Conservation (phyloP, 1,140 invertebrate species). For the Leguminivora glycinivorella region DNA sequence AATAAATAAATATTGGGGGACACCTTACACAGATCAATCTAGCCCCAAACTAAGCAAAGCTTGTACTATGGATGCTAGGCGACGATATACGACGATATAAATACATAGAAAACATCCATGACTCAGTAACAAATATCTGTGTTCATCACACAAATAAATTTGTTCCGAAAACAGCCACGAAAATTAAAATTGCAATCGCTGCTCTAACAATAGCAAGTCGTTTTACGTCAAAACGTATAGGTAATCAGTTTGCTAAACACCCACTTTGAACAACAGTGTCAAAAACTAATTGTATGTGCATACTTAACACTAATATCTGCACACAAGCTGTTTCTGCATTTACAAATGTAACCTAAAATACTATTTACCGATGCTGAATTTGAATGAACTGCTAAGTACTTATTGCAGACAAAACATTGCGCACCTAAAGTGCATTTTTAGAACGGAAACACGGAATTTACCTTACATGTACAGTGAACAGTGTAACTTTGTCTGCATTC, state of each 20-base stretch:
- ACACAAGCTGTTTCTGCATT: constrained; percentile 3
- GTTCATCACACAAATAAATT: too few species aligned
- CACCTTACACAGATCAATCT: too few species aligned
- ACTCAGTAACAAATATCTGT: too few species aligned
- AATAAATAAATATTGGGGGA: too few species aligned
- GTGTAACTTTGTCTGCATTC: not conserved
- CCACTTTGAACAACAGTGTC: constrained; percentile 4
- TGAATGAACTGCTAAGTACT: constrained; percentile 9
- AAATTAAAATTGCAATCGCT: constrained; percentile 13
- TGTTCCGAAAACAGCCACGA: not conserved
- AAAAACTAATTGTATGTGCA: constrained; percentile 21
- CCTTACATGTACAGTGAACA: not conserved
- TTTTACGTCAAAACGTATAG: not conserved
- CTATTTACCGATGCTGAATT: not conserved
- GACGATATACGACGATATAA: too few species aligned
- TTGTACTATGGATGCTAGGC: too few species aligned
- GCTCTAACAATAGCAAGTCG: not conserved
- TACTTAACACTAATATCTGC: constrained; percentile 13
- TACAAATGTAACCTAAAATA: constrained; percentile 21
- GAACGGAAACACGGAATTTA: constrained; percentile 19
- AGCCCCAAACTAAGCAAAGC: too few species aligned
- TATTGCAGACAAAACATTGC: constrained; percentile 23
- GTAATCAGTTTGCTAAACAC: constrained; percentile 12
- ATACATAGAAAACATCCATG: too few species aligned
- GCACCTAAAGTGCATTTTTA: constrained; percentile 8